phyloP scores from a whole-genome alignment of 2,113 vertebrate species.

The Anguilla japonica region DNA sequence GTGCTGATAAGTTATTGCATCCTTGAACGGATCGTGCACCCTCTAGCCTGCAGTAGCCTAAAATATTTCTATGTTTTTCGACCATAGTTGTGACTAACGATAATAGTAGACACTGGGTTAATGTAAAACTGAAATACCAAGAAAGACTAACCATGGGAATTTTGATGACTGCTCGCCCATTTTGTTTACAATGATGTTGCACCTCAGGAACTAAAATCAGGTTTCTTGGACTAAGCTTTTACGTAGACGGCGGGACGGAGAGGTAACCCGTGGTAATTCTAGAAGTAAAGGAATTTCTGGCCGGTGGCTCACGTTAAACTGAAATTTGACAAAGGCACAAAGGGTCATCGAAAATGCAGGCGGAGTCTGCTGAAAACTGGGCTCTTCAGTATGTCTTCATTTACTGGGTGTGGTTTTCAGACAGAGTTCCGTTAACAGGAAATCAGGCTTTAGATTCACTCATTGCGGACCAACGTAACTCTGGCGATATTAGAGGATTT shows the following conservation, averaged over 20 bases:
- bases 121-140: neutral
- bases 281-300: constrained; percentile 24
- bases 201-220: neutral
- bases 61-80: no score
- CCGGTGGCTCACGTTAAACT: constrained; percentile 10
- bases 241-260: constrained; percentile 17
- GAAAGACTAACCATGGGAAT: neutral
- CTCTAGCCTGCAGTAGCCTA: no score
- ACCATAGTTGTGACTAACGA: no score
- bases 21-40: no score
- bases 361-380: constrained; percentile 57
- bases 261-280: constrained; percentile 26
- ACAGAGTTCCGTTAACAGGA: constrained; percentile 79
- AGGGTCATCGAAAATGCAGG: constrained; percentile 49
- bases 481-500: neutral
- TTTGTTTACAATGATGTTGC: neutral
- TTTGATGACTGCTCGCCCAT: neutral
- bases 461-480: constrained; percentile 49
- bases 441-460: constrained; percentile 52
- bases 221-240: neutral
- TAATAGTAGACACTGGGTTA: neutral
- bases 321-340: constrained; percentile 31
- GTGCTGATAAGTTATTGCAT: no score
- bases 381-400: constrained; percentile 44
- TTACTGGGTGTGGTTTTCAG: constrained; percentile 82